These are phyloP conservation scores for Anguilla obscura DNA, from an alignment of 2,797 vertebrate genomes.

Conservation along the genomic window DNA sequence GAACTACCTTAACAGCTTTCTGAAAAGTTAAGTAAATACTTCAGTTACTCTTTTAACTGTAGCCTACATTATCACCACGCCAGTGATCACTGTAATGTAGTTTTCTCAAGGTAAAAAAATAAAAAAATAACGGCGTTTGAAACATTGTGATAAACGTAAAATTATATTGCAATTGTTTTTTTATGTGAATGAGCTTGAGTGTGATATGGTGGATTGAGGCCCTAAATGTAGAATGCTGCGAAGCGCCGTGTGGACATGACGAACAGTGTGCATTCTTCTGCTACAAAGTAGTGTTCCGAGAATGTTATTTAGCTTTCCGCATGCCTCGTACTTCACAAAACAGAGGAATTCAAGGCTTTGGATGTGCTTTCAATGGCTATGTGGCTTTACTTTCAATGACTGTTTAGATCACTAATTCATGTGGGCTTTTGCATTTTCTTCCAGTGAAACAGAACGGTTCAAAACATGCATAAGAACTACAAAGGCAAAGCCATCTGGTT, in stretches of 20 bases:
- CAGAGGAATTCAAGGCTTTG: constrained; percentile 53
- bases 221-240: constrained; percentile 27
- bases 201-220: constrained; percentile 11
- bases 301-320: constrained; percentile 49
- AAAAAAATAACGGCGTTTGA: not conserved
- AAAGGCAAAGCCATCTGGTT: constrained; percentile 27
- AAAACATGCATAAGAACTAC: constrained; percentile 22
- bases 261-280: constrained; percentile 44
- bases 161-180: not conserved
- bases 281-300: constrained; percentile 41
- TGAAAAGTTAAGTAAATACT: not conserved
- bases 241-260: constrained; percentile 43
- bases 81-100: not conserved
- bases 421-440: constrained; percentile 40
- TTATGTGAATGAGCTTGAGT: not conserved
- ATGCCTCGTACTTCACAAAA: constrained; percentile 50
- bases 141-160: not conserved
- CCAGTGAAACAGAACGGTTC: constrained; percentile 20
- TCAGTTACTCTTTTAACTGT: not conserved
- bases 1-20: not conserved
- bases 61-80: not conserved
- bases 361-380: constrained; percentile 46
- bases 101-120: not conserved
- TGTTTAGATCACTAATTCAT: constrained; percentile 43
- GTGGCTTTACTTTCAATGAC: constrained; percentile 47